Evolutionary conservation across 2,888 invertebrate genomes (phyloP), one percentile per base, ranked within the genome.

Genomic region (Eudemis profundana): DNA sequence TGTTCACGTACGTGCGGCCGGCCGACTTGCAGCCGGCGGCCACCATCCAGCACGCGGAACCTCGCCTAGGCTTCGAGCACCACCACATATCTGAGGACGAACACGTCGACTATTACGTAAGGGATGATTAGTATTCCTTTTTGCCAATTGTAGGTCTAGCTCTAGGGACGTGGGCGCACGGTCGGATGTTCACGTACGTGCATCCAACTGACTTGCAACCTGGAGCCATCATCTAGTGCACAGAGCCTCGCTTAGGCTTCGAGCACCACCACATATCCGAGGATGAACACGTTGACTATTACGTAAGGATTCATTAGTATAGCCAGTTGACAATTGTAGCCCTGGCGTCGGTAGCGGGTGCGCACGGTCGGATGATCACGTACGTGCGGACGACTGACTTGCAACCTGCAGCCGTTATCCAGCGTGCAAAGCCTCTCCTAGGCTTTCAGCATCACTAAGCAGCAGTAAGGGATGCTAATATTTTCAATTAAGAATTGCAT

Each of bases 201-300:
- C 27, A 27, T 27, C 27, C 27, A 7, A 5, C n/a, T n/a, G n/a
- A n/a, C n/a, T n/a, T n/a, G n/a, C n/a, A n/a, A n/a, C n/a, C n/a
- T n/a, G n/a, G n/a, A n/a, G n/a, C n/a, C 0, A 75, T 4, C 27
- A 27, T 27, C 27, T 7, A 27, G 27, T 27, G 27, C 27, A 1
- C 27, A 27, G 7, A 27, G 27, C 27, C 7, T 5, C 7, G 27
- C 27, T 5, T 27, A 7, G 27, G 2, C 7, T 85, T 76, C 46
- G 85, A 86, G 10, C 85, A 86, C 57, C 87, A 87, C 62, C 86
- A 88, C 69, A 81, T 89, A 64, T 78, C 86, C 0, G 91, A 91
- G 15, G 92, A 94, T 60, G 93, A 94, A 72, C 94, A 93, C 73
- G 93, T 94, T 17, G 94, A 94, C 77, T 94, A 94, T 79, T 94